These are phyloP conservation scores for Zoanthus solanderi DNA, from an alignment of 92 coral and sea anemone genomes.

Conservation along the genomic window DNA sequence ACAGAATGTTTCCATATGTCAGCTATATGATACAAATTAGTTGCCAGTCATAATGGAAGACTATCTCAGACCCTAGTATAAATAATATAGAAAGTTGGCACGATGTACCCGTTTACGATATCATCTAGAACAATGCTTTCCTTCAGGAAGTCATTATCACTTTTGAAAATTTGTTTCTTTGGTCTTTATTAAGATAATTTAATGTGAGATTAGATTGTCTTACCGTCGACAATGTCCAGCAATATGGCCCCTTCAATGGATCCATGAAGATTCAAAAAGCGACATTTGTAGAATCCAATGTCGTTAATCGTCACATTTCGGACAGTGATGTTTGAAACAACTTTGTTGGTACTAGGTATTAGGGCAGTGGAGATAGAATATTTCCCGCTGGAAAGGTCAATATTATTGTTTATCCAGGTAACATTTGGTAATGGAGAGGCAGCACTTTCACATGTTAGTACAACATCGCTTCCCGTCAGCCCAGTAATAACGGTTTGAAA, in stretches of 20 bases:
- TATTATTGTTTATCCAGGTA: background rate
- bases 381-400: conserved; percentile 1
- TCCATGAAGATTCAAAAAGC: background rate
- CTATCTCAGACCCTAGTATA: no score
- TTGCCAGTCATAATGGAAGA: no score
- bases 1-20: no score
- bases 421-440: background rate
- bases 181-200: no score
- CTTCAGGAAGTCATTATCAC: no score
- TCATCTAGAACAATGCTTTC: no score
- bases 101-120: no score
- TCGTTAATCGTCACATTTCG: background rate
- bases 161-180: no score
- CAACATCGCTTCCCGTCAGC: background rate
- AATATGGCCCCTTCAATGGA: background rate
- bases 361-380: background rate
- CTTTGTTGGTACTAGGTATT: background rate
- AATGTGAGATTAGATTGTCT: background rate
- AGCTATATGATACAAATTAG: no score
- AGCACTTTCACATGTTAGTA: background rate
- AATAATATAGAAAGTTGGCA: no score
- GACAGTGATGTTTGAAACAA: background rate
- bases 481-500: background rate
- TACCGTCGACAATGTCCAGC: background rate
- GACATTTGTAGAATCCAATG: background rate